Conservation (phyloP, 2,888 invertebrate genomes). For the Monopis laevigella region DNA sequence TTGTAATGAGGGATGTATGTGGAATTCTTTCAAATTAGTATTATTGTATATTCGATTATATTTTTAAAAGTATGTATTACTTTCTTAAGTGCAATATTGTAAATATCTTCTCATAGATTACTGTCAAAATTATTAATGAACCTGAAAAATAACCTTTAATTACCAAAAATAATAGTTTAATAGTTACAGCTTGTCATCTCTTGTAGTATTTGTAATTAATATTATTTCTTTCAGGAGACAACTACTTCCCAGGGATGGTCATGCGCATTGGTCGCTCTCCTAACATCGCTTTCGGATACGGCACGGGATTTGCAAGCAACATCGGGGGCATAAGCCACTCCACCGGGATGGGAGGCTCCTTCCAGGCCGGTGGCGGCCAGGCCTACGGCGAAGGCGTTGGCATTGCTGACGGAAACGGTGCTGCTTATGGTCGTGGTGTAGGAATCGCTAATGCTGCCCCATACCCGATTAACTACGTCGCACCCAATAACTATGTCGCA, state of each 20-base stretch:
- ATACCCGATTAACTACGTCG: conserved; percentile 12
- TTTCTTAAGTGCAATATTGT: no score
- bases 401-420: conserved; percentile 30
- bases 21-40: no score
- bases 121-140: no score
- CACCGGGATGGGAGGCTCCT: conserved; percentile 39
- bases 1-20: no score
- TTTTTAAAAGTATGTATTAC: no score
- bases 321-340: conserved; percentile 51
- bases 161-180: no score
- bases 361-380: conserved; percentile 37
- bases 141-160: no score
- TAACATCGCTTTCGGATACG: conserved; percentile 45
- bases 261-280: conserved; percentile 40
- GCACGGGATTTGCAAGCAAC: conserved; percentile 50
- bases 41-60: no score
- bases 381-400: conserved; percentile 32
- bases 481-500: conserved; percentile 22
- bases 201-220: no score
- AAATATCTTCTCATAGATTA: no score
- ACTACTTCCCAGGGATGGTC: conserved; percentile 26
- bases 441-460: conserved; percentile 38
- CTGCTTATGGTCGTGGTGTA: conserved; percentile 35
- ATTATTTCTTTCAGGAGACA: conserved; percentile 12
- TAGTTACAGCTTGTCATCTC: no score